Base-by-base conservation (phyloP, 2,113 vertebrate species). In the Trichomycterus rosablanca region DNA sequence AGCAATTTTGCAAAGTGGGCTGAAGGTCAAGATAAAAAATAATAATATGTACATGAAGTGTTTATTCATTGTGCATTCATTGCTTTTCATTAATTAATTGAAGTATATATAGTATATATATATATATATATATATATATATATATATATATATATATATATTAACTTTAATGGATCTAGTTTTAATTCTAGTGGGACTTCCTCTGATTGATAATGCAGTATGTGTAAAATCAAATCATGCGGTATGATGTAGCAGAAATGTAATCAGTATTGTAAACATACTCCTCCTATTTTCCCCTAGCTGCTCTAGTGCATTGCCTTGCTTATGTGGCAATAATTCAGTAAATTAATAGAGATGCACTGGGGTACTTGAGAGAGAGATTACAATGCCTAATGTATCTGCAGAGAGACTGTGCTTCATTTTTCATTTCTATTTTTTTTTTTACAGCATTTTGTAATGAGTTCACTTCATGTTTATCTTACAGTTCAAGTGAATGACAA, bases 321-420 rank as follows among this genome's bases (percentile, higher is more conserved):
- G 23, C 48, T 71, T 43, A 55, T 57, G 57, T 7, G 34, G 26
- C 70, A 39, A 60, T 63, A 72, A 63, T 40, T 67, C 46, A 63
- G 59, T 67, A 67, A n/a, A 72, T 72, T 72, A 67, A 72, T 72
- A 67, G 64, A 72, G 70, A 58, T 72, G 57, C 66, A 66, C 52
- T 43, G 16, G 19, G 46, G 48, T 59, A 54, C 64, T 72, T 72
- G 54, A 59, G 54, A 43, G 69, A 71, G 53, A 67, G 59, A 63
- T 72, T 72, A 63, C 53, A 46, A 67, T 63, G 56, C 53, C 67
- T 72, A 67, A 72, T 67, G 19, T 37, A 63, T 72, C 26, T 62
- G 58, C 32, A 48, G 40, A 20, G 34, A 59, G 59, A 46, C 53
- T 49, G 20, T 40, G 63, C 52, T 72, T 46, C 32, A 63, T 53